Base-by-base conservation (phyloP, 2,888 invertebrate species). In the Margaritifera margaritifera region DNA sequence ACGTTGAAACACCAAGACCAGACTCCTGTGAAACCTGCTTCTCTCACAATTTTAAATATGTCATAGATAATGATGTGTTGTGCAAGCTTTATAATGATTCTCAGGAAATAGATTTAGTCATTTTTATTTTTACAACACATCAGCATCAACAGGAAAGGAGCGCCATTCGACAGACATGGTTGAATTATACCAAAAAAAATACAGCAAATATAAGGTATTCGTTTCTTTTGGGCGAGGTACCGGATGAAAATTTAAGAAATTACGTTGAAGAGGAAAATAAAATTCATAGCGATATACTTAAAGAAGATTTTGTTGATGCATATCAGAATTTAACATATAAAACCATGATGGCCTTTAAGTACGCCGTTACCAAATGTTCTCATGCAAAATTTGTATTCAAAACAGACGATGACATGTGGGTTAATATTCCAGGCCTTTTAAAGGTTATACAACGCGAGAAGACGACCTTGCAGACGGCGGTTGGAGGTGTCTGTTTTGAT, bases 391-490 rank as follows among this genome's bases (percentile, higher is more conserved):
- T 63, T 65, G 74, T 80, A 1, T 61, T 80, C 64, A 77, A 78
- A 54, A 80, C 76, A 18, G 84, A 84, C 53, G 84, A 85, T 63
- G 85, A 85, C 63, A 81, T 85, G 82, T 84, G 72, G 74, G 71
- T 84, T 0, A 81, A 82, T 58, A 55, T 77, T 4, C 72, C 73
- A 11, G 66, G 64, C 31, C 24, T 81, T 52, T 24, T 77, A 31
- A 68, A 55, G 11, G 51, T 78, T 20, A 42, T 80, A 2, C 31
- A 65, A 18, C 53, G 55, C 25, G 25, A 64, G 18, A 59, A 52
- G 6, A 22, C 59, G 0, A 50, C 19, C 8, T 63, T 83, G 31
- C 72, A 79, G 19, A 73, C 55, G 1, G 56, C 72, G 8, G 69
- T 84, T 0, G 77, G 72, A 0, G 85, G 84, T 0, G 24, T 61